These are phyloP conservation scores for Stenichneumon culpator DNA, from an alignment of 2,888 invertebrate species.

Conservation along the genomic window DNA sequence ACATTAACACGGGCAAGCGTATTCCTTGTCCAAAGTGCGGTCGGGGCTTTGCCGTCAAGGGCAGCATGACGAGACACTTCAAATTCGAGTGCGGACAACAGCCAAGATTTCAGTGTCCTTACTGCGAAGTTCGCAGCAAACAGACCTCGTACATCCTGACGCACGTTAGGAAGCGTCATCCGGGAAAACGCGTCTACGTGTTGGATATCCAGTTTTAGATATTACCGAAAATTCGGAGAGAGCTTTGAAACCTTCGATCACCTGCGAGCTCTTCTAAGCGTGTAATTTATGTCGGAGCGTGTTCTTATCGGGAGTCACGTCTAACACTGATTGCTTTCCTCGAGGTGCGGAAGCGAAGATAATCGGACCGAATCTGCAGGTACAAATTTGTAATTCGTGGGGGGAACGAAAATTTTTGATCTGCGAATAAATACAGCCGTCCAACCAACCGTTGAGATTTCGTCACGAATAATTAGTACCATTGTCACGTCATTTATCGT, in stretches of 20 bases:
- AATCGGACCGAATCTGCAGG: background rate
- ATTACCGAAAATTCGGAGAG: constrained; percentile 60
- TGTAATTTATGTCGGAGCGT: background rate
- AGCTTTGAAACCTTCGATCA: constrained; percentile 55
- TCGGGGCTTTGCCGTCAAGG: constrained; percentile 80
- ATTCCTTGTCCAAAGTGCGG: constrained; percentile 82
- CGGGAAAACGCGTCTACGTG: constrained; percentile 64
- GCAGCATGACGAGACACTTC: constrained; percentile 82
- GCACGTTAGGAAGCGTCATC: constrained; percentile 80
- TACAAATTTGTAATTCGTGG: background rate
- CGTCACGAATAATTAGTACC: background rate
- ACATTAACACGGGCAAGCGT: background rate
- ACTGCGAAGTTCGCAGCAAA: constrained; percentile 81
- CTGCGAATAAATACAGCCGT: background rate
- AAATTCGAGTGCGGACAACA: constrained; percentile 83
- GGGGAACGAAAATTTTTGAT: background rate
- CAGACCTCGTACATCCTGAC: constrained; percentile 82
- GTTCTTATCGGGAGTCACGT: background rate
- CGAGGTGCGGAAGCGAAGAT: no score
- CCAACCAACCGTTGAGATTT: background rate
- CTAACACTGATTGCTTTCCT: background rate
- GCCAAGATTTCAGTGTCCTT: constrained; percentile 82
- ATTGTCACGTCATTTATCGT: background rate
- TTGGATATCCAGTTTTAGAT: constrained; percentile 71
- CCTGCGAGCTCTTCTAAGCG: background rate